Conservation (phyloP, 2,797 vertebrate genomes). For the Acestrorhynchus altus region DNA sequence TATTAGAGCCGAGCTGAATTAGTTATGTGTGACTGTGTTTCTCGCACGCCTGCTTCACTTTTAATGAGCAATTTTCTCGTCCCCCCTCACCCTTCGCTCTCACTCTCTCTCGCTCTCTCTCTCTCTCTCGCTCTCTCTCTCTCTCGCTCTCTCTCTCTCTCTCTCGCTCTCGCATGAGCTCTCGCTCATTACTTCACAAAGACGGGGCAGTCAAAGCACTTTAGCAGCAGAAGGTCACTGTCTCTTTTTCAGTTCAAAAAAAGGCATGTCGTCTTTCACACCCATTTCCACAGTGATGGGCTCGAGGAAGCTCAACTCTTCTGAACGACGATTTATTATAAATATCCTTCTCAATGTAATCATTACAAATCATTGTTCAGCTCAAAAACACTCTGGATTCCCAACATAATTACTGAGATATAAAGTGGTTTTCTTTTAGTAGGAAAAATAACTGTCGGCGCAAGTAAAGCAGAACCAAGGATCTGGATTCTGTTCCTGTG, state of each 20-base stretch:
- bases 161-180: not conserved
- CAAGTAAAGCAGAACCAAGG: too few species aligned
- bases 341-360: too few species aligned
- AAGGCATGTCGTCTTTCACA: not conserved
- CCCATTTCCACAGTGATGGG: too few species aligned
- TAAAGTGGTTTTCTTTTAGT: too few species aligned
- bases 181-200: not conserved
- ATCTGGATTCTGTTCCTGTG: too few species aligned
- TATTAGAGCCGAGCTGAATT: slow-evolving; percentile 72
- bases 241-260: not conserved
- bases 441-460: too few species aligned
- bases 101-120: not conserved
- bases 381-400: too few species aligned
- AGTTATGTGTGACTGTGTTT: slow-evolving; percentile 68
- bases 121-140: not conserved
- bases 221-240: not conserved
- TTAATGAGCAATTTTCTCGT: slow-evolving; percentile 71
- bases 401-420: too few species aligned
- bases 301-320: too few species aligned
- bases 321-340: too few species aligned
- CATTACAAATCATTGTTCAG: too few species aligned
- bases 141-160: not conserved
- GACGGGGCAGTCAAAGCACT: not conserved
- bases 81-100: too few species aligned
- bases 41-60: slow-evolving; percentile 68